Evolutionary conservation across 2,888 invertebrate genomes (phyloP), one percentile per base, ranked within the genome.

Genomic region (Folsomia candida): DNA sequence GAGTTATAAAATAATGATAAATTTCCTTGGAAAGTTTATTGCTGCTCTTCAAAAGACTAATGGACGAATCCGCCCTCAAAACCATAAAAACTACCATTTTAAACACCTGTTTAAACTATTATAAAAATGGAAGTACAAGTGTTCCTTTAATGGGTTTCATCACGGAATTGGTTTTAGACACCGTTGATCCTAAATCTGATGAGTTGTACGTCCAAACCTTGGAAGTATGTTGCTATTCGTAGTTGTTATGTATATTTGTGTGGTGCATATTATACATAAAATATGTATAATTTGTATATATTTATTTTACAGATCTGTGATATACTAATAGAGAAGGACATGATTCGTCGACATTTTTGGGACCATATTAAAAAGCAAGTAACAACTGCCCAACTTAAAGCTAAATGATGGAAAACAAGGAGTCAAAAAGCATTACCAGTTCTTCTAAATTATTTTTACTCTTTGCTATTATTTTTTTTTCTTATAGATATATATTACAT

Each of bases 291-390:
- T n/a, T n/a, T n/a, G n/a, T n/a, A n/a, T n/a, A n/a, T n/a, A n/a
- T 62, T 20, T 59, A 24, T 59, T 26, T n/a, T 25, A 18, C 51
- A 65, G 65, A 54, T 65, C 18, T 65, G 65, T 65, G 65, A 65
- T 65, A 27, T 18, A 2, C 20, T 65, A 2, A 26, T 51, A 14
- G 28, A 51, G 18, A 37, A 54, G 24, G 65, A 65, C 22, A 18
- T 2, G 2, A 26, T 54, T 20, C 25, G 65, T 26, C 51, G 51
- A 22, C 11, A 54, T 22, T 65, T 54, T 57, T 65, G 65, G 65
- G 57, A 26, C 18, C 57, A 65, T 27, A 24, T 37, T n/a, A 62
- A 51, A 51, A 20, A 64, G 51, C 28, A 64, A 54, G 18, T 47
- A 47, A 18, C 9, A 11, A 47, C 47, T 47, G n/a, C n/a, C n/a